These are phyloP conservation scores for Vespertilio murinus DNA, from an alignment of 2,797 vertebrate genomes.

Conservation along the genomic window DNA sequence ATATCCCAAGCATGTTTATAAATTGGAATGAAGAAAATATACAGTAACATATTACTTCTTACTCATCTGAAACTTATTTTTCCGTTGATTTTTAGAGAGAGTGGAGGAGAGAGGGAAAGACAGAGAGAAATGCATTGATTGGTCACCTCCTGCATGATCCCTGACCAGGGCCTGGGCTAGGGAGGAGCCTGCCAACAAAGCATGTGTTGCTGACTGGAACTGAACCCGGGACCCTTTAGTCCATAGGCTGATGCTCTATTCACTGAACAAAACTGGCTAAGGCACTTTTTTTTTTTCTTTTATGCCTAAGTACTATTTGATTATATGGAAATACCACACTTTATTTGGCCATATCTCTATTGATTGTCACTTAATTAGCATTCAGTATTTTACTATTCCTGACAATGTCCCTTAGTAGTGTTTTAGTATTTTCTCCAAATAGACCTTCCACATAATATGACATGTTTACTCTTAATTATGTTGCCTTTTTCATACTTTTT, in stretches of 20 bases:
- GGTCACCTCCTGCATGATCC: background rate
- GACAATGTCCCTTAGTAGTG: background rate
- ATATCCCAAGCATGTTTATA: constrained; percentile 8
- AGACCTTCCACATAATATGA: background rate
- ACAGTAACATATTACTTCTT: constrained; percentile 1
- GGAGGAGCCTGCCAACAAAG: background rate
- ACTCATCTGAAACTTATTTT: background rate
- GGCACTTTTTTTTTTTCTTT: background rate
- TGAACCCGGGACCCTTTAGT: background rate
- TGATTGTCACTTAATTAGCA: background rate
- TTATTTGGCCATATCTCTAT: background rate
- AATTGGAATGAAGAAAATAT: constrained; percentile 6
- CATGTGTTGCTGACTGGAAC: background rate
- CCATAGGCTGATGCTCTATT: background rate
- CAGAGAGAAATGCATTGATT: background rate
- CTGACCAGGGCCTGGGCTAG: no score
- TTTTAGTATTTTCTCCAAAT: constrained; percentile 2
- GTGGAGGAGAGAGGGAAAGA: no score
- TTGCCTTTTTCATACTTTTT: background rate
- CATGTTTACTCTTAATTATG: background rate
- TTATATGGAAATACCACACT: background rate
- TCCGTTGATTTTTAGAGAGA: background rate
- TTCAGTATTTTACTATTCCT: constrained; percentile 12
- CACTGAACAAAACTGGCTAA: background rate
- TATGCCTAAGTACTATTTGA: background rate